Base-by-base conservation (phyloP, 2,797 vertebrate species). In the Austrolebias charrua region DNA sequence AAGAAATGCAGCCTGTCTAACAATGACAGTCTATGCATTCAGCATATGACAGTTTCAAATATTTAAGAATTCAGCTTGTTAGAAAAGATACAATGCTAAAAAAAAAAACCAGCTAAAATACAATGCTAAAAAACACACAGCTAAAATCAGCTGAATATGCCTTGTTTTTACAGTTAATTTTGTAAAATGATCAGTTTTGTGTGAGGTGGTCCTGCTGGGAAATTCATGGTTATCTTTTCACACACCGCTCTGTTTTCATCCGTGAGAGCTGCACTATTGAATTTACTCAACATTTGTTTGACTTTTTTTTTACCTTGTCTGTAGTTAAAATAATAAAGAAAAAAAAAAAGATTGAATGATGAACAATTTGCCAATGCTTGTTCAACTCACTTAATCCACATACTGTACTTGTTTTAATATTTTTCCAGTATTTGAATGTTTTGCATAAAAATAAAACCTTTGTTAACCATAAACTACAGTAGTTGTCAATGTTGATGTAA, bases 1-100 rank as follows among this genome's bases (percentile, higher is more conserved):
- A 57, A 50, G 45, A 80, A 63, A 79, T 61, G 70, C 76, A 82
- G 68, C 31, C 66, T 81, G 76, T 82, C 74, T 73, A 55, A 63
- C 69, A 78, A 78, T 77, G 77, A 81, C 10, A 62, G 13, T 59
- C 66, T 60, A 16, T 53, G 62, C 61, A 71, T 52, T 76, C 68
- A 43, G 71, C 60, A 52, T 71, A 60, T 35, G 50, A 18, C 71
- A 44, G 43, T 66, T 66, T 12, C 11, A 40, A 40, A 40, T 13
- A 13, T 40, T 3, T 13, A 40, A 12, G 11, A 40, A 13, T 40
- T 40, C 38, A 13, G 38, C 13, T 40, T 40, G 2, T 6, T 15
- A 29, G 16, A 53, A 53, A 18, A 5, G 33, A 18, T 18, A 78
- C 77, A 70, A 59, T 14, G 38, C 59, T 58, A 64, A 43, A 28